Evolutionary conservation across 2,797 vertebrate species (phyloP).

Genomic region (Ciconia nigra): DNA sequence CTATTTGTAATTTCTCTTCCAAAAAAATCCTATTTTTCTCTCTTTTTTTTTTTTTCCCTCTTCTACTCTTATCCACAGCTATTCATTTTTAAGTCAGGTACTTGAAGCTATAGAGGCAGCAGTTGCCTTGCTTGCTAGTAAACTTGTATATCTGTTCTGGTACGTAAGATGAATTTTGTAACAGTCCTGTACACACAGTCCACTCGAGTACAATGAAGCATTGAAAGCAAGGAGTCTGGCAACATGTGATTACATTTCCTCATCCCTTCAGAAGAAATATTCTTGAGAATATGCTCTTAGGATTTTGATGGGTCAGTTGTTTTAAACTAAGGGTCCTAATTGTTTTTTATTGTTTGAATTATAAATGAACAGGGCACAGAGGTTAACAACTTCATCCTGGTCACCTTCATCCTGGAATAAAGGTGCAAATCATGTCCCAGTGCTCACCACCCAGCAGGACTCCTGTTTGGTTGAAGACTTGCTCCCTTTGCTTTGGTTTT

Average conservation of each 20-base stretch:
- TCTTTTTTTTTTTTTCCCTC: too few relatives aligned
- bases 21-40: not conserved
- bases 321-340: constrained; percentile 38
- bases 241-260: not conserved
- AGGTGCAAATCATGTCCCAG: not conserved
- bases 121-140: not conserved
- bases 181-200: not conserved
- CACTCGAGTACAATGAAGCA: not conserved
- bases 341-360: constrained; percentile 20
- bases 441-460: not conserved
- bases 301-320: constrained; percentile 39
- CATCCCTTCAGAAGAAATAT: not conserved
- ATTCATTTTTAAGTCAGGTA: not conserved
- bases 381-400: constrained; percentile 19
- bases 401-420: not conserved
- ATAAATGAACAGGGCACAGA: constrained; percentile 9
- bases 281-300: not conserved
- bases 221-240: not conserved
- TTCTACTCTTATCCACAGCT: not conserved
- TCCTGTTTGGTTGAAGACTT: not conserved
- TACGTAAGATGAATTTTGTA: not conserved
- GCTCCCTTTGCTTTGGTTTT: not conserved
- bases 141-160: not conserved
- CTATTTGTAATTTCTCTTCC: not conserved
- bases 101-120: not conserved